These are phyloP conservation scores for Buteo buteo DNA, from an alignment of 2,113 vertebrate genomes.

Conservation along the genomic window DNA sequence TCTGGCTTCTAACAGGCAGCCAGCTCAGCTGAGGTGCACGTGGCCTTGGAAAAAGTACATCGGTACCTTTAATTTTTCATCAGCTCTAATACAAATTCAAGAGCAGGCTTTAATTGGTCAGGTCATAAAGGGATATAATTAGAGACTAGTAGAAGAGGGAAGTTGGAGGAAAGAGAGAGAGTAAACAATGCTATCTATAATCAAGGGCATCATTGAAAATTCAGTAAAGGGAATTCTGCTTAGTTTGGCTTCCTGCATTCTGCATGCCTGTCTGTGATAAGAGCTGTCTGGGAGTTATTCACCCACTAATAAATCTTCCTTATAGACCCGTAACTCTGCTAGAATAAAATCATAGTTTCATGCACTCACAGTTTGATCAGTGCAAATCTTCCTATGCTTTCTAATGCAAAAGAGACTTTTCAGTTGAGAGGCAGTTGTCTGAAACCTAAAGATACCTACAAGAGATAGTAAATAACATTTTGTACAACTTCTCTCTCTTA, in stretches of 20 bases:
- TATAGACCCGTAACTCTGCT: constrained; percentile 3
- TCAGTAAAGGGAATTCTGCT: constrained; percentile 62
- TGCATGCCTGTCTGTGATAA: constrained; percentile 61
- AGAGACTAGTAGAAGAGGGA: constrained; percentile 50
- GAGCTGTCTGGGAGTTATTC: constrained; percentile 60
- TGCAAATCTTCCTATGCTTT: constrained; percentile 9
- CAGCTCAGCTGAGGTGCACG: neutral
- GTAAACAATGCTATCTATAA: constrained; percentile 71
- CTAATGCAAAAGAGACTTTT: neutral
- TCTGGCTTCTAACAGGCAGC: constrained; percentile 41
- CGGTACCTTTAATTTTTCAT: constrained; percentile 68
- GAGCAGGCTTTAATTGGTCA: constrained; percentile 54
- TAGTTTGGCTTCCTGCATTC: constrained; percentile 53
- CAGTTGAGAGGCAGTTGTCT: neutral
- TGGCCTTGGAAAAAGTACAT: constrained; percentile 27
- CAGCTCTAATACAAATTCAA: constrained; percentile 57
- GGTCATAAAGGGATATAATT: constrained; percentile 62
- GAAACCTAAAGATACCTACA: neutral
- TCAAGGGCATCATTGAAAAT: constrained; percentile 67
- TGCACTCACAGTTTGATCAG: constrained; percentile 22
- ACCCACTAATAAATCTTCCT: constrained; percentile 60
- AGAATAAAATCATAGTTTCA: constrained; percentile 42
- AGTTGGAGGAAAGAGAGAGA: constrained; percentile 31
- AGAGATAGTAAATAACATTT: neutral
- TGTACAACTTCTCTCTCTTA: neutral